phyloP scores from a whole-genome alignment of 1,140 invertebrate species.

The Drosophila nasuta region DNA sequence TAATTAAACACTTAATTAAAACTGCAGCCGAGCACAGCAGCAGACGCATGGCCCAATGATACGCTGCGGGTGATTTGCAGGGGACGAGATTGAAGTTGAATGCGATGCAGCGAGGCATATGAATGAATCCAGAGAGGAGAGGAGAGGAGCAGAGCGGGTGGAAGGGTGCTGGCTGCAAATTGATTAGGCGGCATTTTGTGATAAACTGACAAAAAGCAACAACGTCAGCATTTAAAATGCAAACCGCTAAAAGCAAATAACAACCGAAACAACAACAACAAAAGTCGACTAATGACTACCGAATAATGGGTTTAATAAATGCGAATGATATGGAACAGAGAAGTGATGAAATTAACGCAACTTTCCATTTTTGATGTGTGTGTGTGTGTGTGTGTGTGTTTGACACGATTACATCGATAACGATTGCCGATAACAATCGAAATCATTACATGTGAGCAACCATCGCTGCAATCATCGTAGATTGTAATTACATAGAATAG shows the following conservation, averaged over 20 bases:
- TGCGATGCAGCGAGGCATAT: slow-evolving; percentile 25
- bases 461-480: background rate
- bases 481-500: background rate
- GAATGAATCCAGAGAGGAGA: background rate
- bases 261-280: slow-evolving; percentile 20
- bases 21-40: slow-evolving; percentile 29
- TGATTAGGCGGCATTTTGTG: slow-evolving; percentile 46
- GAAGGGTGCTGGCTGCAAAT: slow-evolving; percentile 10
- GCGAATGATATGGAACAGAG: background rate
- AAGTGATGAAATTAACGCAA: slow-evolving; percentile 34
- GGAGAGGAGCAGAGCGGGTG: background rate
- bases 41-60: background rate
- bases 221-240: slow-evolving; percentile 28
- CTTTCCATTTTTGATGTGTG: slow-evolving; percentile 38
- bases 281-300: slow-evolving; percentile 27
- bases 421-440: slow-evolving; percentile 2
- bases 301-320: slow-evolving; percentile 40
- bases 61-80: background rate
- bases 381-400: background rate
- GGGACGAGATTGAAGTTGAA: background rate
- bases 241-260: slow-evolving; percentile 37
- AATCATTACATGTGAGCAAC: background rate
- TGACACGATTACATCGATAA: slow-evolving; percentile 20
- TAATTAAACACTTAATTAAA: slow-evolving; percentile 60
- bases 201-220: slow-evolving; percentile 27